Evolutionary conservation across 2,797 vertebrate genomes (phyloP).

Genomic region (Momotus momota): DNA sequence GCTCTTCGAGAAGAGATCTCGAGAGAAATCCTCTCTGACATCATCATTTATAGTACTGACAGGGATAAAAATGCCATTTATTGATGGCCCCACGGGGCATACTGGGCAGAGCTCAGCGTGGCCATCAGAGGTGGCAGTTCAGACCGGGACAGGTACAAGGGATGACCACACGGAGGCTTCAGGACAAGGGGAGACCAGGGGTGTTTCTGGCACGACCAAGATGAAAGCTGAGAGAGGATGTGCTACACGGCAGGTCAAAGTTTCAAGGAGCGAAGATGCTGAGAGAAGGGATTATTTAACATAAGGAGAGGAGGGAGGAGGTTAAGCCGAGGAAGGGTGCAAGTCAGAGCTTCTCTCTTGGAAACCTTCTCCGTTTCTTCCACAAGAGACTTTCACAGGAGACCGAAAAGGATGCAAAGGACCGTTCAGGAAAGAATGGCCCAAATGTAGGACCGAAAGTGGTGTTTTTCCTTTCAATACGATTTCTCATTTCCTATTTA

Average conservation of each 20-base stretch:
- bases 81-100: background rate
- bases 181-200: background rate
- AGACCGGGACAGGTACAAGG: background rate
- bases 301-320: background rate
- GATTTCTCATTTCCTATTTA: background rate
- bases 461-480: background rate
- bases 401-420: background rate
- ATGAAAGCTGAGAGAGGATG: background rate
- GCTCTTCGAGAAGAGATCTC: background rate
- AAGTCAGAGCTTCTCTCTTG: background rate
- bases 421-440: background rate
- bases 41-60: fast-evolving
- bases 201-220: background rate
- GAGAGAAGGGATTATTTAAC: background rate
- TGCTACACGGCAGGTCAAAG: background rate
- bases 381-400: fast-evolving
- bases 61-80: background rate
- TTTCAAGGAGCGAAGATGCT: background rate
- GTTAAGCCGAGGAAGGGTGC: background rate
- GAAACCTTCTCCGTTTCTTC: background rate
- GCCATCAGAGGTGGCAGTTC: background rate
- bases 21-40: background rate
- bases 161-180: background rate
- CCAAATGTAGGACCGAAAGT: background rate
- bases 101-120: background rate